Evolutionary conservation across 2,888 invertebrate genomes (phyloP).

Genomic region (Hemicrepidius hirtus): DNA sequence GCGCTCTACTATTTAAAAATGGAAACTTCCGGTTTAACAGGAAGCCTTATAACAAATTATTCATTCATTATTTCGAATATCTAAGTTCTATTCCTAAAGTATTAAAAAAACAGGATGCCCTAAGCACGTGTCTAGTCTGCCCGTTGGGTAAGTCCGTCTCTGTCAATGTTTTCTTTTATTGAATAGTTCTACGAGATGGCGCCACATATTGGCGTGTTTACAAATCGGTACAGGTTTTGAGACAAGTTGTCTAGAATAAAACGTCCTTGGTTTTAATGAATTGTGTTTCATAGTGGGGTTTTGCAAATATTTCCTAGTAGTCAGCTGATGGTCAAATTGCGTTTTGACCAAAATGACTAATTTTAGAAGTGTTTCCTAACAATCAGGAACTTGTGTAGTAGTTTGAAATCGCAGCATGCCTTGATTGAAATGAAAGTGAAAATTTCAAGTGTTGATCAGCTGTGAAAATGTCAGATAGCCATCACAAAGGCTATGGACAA

Average conservation of each 20-base stretch:
- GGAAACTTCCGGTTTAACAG: too few relatives aligned
- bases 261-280: conserved; percentile 39
- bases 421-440: conserved; percentile 40
- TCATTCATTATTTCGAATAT: too few relatives aligned
- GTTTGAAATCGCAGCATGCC: conserved; percentile 43
- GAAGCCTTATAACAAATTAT: too few relatives aligned
- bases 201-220: not conserved
- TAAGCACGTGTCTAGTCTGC: too few relatives aligned
- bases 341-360: conserved; percentile 65
- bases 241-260: conserved; percentile 14
- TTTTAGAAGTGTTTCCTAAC: conserved; percentile 52
- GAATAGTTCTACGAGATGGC: conserved; percentile 1
- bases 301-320: conserved; percentile 35
- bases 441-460: conserved; percentile 63
- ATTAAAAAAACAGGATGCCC: too few relatives aligned
- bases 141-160: too few relatives aligned
- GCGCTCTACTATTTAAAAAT: too few relatives aligned
- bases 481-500: conserved; percentile 63
- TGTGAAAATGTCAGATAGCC: conserved; percentile 69
- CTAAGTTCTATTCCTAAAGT: too few relatives aligned
- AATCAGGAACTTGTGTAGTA: conserved; percentile 32
- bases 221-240: conserved; percentile 7
- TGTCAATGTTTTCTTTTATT: too few relatives aligned
- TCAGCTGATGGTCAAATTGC: conserved; percentile 68
- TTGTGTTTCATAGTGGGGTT: conserved; percentile 40